Evolutionary conservation across 2,888 invertebrate genomes (phyloP).

Genomic region (Caenorhabditis drosophilae): DNA sequence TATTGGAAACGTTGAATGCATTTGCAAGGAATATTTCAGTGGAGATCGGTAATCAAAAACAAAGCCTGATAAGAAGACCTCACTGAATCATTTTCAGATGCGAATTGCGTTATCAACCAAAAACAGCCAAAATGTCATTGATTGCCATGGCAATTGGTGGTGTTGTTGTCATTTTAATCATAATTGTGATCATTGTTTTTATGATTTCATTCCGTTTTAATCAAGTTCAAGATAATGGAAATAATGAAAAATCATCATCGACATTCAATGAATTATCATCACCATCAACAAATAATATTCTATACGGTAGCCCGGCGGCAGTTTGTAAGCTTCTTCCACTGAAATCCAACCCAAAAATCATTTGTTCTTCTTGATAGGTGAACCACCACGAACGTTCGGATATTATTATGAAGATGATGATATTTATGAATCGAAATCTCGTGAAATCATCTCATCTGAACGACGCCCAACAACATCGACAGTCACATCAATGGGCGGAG

Average conservation of each 20-base stretch:
- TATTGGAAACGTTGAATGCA: constrained; percentile 66
- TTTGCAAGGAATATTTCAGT: constrained; percentile 67
- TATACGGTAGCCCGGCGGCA: constrained; percentile 29
- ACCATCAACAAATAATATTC: constrained; percentile 21
- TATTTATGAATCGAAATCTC: constrained; percentile 60
- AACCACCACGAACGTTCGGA: constrained; percentile 60
- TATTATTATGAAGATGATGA: constrained; percentile 69
- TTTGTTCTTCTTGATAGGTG: constrained; percentile 14
- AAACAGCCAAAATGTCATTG: constrained; percentile 49
- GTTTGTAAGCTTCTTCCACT: constrained; percentile 32
- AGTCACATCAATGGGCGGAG: constrained; percentile 27
- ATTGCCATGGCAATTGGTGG: constrained; percentile 40
- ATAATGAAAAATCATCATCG: constrained; percentile 35
- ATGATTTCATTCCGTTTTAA: constrained; percentile 66
- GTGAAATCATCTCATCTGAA: too few relatives aligned
- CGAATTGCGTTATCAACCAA: constrained; percentile 50
- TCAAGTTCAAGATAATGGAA: constrained; percentile 28
- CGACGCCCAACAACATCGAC: constrained; percentile 33
- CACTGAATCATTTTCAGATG: too few relatives aligned
- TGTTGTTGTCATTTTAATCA: constrained; percentile 59
- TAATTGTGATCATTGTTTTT: constrained; percentile 63
- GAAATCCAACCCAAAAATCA: background rate
- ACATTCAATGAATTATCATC: constrained; percentile 18
- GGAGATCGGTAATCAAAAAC: too few relatives aligned
- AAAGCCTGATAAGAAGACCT: too few relatives aligned